phyloP scores from a whole-genome alignment of 2,888 invertebrate genomes.

The Euplexia lucipara region DNA sequence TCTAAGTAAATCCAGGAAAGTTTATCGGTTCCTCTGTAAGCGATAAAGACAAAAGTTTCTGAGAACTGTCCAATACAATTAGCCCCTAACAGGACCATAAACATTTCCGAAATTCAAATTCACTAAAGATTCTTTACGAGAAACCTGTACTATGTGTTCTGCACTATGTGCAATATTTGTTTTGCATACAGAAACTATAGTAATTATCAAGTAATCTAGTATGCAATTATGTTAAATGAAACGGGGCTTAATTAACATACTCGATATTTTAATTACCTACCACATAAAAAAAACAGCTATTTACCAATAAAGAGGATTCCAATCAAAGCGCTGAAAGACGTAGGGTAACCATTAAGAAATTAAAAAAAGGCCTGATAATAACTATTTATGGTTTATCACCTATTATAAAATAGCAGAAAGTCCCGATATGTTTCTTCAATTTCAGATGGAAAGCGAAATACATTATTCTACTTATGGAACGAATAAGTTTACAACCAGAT shows the following conservation, averaged over 20 bases:
- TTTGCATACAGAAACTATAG: conserved; percentile 34
- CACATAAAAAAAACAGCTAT: conserved; percentile 22
- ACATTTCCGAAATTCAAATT: conserved; percentile 2
- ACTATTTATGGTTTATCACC: too few species aligned
- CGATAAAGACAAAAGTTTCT: conserved; percentile 9
- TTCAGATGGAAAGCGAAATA: too few species aligned
- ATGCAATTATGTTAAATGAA: conserved; percentile 39
- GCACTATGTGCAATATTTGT: conserved; percentile 10
- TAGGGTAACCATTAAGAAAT: too few species aligned
- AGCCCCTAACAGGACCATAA: conserved; percentile 7
- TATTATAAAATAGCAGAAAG: too few species aligned
- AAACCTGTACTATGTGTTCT: conserved; percentile 1
- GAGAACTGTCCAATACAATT: conserved; percentile 20
- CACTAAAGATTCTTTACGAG: neutral
- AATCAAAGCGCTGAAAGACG: conserved; percentile 18
- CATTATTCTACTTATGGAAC: too few species aligned
- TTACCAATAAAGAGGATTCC: conserved; percentile 13
- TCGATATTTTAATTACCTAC: conserved; percentile 26
- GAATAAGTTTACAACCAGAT: conserved; percentile 15
- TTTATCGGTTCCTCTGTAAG: neutral
- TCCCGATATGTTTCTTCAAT: too few species aligned
- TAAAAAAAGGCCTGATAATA: too few species aligned
- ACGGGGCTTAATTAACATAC: conserved; percentile 44
- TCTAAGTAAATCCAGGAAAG: neutral
- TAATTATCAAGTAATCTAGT: conserved; percentile 36